Percentiles rank a stretch among this genome's conserved stretches.
Evolutionary conservation across 2,888 invertebrate genomes (phyloP).

Genomic region (Drosophila colorata): DNA sequence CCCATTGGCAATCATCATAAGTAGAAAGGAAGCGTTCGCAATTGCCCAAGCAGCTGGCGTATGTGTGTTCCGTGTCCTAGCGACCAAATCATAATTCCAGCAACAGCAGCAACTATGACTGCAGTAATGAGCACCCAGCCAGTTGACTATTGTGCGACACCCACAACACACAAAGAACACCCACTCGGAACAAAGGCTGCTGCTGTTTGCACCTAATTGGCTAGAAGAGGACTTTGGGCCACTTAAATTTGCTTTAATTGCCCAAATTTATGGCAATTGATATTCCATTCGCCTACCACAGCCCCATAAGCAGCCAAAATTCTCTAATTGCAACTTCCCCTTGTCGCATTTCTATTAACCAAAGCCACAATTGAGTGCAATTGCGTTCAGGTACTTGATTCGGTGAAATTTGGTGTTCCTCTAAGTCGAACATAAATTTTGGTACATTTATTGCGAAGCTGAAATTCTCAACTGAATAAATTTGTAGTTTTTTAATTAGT

Average conservation of each 20-base stretch:
- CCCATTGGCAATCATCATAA: conserved; percentile 38
- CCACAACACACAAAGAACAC: conserved; percentile 10
- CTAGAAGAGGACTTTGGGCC: neutral
- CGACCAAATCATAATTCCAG: conserved; percentile 48
- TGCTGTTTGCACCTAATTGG: conserved; percentile 47
- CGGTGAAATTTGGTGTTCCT: no score
- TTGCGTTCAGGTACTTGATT: no score
- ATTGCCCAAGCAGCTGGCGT: conserved; percentile 21
- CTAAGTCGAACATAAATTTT: no score
- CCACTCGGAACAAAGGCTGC: conserved; percentile 11
- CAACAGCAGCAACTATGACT: conserved; percentile 29
- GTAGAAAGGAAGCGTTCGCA: conserved; percentile 30
- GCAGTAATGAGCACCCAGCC: conserved; percentile 62
- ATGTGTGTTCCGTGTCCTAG: conserved; percentile 21
- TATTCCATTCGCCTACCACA: conserved; percentile 29
- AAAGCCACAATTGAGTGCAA: no score
- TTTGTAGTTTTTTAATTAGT: no score
- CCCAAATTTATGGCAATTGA: conserved; percentile 62
- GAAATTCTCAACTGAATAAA: no score
- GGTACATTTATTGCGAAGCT: no score
- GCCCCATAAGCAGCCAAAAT: no score
- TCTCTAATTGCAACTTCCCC: neutral
- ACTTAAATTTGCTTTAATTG: conserved; percentile 67
- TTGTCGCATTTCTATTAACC: neutral
- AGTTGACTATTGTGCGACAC: conserved; percentile 46